A percentile compares a stretch with the other conserved stretches of the same genome.
Evolutionary conservation across 2,113 vertebrate genomes (phyloP).

Genomic region (Catharus bicknelli): DNA sequence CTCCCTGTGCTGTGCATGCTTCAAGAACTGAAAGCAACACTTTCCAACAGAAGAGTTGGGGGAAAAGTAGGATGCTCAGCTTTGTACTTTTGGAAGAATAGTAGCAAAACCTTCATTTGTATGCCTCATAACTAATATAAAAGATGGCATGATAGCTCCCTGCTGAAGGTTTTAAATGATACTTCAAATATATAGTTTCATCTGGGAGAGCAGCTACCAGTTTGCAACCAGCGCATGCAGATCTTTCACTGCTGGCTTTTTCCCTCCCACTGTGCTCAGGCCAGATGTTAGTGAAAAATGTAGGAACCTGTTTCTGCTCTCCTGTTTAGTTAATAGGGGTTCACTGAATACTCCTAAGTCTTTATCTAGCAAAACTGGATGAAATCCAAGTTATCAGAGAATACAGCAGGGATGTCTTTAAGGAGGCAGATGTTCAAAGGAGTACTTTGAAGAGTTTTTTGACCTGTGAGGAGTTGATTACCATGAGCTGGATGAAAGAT

Average conservation of each 20-base stretch:
- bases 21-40: background rate
- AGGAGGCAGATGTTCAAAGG: conserved; percentile 60
- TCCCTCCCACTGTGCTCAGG: conserved; percentile 32
- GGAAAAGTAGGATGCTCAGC: background rate
- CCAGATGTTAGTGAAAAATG: conserved; percentile 59
- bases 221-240: conserved; percentile 5
- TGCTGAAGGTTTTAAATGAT: conserved; percentile 55
- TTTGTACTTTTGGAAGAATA: background rate
- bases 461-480: conserved; percentile 30
- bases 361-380: conserved; percentile 48
- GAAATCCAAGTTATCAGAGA: conserved; percentile 49
- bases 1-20: fast-evolving
- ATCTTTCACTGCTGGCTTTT: background rate
- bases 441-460: conserved; percentile 48
- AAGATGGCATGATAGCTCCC: conserved; percentile 27
- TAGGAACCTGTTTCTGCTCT: background rate
- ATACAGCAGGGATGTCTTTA: conserved; percentile 52
- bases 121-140: conserved; percentile 33
- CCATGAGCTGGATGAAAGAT: conserved; percentile 24
- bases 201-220: conserved; percentile 12
- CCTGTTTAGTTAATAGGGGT: conserved; percentile 31
- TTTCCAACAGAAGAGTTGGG: background rate
- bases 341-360: conserved; percentile 30
- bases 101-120: background rate
- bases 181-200: conserved; percentile 34